Base-by-base conservation (phyloP, 2,888 invertebrate genomes). In the Plagodis dolabraria region DNA sequence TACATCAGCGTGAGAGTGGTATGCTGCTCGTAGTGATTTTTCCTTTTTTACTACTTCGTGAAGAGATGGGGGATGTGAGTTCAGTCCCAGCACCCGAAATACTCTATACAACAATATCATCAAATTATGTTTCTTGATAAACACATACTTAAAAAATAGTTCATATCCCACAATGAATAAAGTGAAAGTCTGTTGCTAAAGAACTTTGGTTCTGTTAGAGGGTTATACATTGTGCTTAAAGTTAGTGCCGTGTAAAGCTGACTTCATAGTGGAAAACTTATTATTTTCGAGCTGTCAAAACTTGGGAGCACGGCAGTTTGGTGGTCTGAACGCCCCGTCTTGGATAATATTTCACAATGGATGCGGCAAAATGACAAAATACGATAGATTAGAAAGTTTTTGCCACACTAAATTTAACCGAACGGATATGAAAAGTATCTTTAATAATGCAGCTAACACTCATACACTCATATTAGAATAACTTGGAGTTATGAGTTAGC, bases 251-350 rank as follows among this genome's bases (percentile, higher is more conserved):
- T 55, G 55, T 55, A 55, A 49, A 55, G 35, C 43, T 33, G 49
- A 8, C 40, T 50, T 45, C 33, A 47, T 50, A 42, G 40, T 34
- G n/a, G 47, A 54, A 53, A 48, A 53, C 42, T 47, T 59, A 54
- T 54, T 54, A 54, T 54, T 59, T 54, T 54, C 33, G 9, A 11
- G 43, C 54, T 50, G 50, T 54, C 51, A 55, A 55, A 60, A 54
- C 33, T 55, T 47, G 33, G 40, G 47, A 35, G 22, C 47, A 9
- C 8, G 45, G n/a, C 45, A 45, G 40, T 45, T 47, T 46, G 10
- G 54, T 47, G 33, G 54, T 43, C 6, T 42, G 33, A 43, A 35
- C 47, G 42, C 47, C 9, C 47, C 9, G 42, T 36, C 33, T 48
- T 38, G n/a, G 40, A 47, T 43, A 47, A 53, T 58, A 53, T 40